Conservation (phyloP, 2,113 vertebrate species). For the Speoplatyrhinus poulsoni region DNA sequence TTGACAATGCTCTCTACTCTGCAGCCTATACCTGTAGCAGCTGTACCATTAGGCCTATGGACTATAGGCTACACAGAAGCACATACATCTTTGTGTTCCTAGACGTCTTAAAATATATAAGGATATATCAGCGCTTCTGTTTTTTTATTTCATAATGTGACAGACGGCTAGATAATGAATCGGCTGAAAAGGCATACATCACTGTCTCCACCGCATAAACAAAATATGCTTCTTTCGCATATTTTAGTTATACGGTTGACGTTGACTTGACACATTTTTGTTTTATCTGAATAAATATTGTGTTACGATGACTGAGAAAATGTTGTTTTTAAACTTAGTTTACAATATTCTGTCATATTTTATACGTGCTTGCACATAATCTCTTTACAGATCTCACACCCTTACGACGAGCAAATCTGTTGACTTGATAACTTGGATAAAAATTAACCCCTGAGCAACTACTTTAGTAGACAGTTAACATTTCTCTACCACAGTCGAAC, state of each 20-base stretch:
- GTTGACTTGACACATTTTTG: not conserved
- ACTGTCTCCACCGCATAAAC: conserved; percentile 14
- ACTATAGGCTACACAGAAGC: no score
- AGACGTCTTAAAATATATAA: not conserved
- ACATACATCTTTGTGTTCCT: not conserved
- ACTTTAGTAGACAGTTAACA: not conserved
- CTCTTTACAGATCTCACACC: not conserved
- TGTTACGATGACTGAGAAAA: no score
- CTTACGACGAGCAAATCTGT: not conserved
- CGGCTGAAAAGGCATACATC: conserved; percentile 38
- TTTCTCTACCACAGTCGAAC: not conserved
- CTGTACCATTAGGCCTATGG: no score
- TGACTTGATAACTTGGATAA: not conserved
- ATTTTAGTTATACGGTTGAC: no score
- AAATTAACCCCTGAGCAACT: not conserved
- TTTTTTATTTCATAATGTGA: conserved; percentile 36
- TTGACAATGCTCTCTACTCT: no score
- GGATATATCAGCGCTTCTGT: conserved; percentile 44
- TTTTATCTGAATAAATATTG: not conserved
- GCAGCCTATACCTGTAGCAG: no score
- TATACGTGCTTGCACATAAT: not conserved
- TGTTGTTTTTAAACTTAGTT: not conserved
- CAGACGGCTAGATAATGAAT: conserved; percentile 34
- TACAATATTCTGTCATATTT: not conserved
- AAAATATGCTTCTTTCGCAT: not conserved